Evolutionary conservation across 2,113 vertebrate genomes (phyloP).

Genomic region (Hyperopisus bebe): DNA sequence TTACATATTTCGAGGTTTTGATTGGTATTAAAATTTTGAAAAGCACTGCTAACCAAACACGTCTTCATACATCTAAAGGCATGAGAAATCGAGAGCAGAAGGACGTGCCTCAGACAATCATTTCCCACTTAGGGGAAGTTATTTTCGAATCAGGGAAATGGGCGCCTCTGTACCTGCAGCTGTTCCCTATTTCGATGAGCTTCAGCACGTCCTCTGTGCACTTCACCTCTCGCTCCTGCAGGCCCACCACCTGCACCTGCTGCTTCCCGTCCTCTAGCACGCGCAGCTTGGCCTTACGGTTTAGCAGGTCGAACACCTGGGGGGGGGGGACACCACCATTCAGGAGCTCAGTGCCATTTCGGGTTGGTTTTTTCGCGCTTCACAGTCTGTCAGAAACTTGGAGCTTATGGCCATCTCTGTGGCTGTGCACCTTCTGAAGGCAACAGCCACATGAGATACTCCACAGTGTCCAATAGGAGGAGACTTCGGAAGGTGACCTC

Average conservation of each 20-base stretch:
- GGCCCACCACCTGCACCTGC: constrained; percentile 94
- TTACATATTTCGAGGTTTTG: not conserved
- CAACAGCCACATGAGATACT: not conserved
- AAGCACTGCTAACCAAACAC: not conserved
- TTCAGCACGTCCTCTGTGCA: constrained; percentile 96
- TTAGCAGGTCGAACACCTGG: constrained; percentile 93
- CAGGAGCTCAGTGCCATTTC: not conserved
- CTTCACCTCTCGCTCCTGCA: constrained; percentile 89
- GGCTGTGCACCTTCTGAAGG: not conserved
- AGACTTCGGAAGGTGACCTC: not conserved
- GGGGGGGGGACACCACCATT: not conserved
- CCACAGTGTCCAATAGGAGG: not conserved
- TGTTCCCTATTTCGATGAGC: constrained; percentile 94
- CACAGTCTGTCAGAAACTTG: not conserved
- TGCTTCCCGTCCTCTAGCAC: constrained; percentile 97
- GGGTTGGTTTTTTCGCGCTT: no score
- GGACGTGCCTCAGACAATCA: not conserved
- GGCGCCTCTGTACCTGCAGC: constrained; percentile 76
- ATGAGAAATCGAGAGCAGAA: not conserved
- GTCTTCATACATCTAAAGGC: not conserved
- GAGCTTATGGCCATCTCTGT: not conserved
- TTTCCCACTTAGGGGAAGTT: not conserved
- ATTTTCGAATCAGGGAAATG: not conserved
- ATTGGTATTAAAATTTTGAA: not conserved
- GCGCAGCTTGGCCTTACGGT: constrained; percentile 88